Evolutionary conservation across 2,797 vertebrate species (phyloP), one percentile per base, ranked within the genome.

Genomic region (Sardinella longiceps): DNA sequence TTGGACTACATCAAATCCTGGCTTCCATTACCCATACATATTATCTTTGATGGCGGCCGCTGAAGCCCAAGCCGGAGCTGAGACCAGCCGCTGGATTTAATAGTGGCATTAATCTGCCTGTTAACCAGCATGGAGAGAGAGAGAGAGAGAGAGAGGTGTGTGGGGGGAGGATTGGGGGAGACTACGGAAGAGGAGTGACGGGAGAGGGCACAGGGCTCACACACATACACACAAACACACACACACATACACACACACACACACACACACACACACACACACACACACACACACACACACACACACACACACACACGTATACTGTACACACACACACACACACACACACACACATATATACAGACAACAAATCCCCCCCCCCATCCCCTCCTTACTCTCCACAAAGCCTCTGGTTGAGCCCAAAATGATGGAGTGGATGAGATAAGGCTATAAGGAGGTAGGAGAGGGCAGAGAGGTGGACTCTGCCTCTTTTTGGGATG

Each of bases 1-100:
- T 92, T 92, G 89, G 90, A 92, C 91, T 92, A 91, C 92, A 93
- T 94, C 92, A 92, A 92, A 91, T 91, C 91, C 89, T 88, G 87
- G 89, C 92, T 91, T 87, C 86, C 50, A 84, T 89, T 86, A 87
- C 85, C 89, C 90, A 89, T 90, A 90, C 90, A 92, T 89, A 91
- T 87, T 60, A 88, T 88, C 91, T 92, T 82, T 92, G 92, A 92
- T 91, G 92, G 91, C 91, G 89, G 90, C 90, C 88, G 43, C 43
- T 43, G 43, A 43, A 43, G 90, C 87, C 63, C 63, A 83, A 91
- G 90, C 92, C 89, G 87, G 91, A 2, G 90, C 87, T 58, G 70
- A 84, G 91, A 89, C 91, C 90, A 86, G 91, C 90, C 91, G 91
- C 89, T 86, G 87, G 88, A 88, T 92, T 94, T 94, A 92, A 93